Base-by-base conservation (phyloP, 2,113 vertebrate species). In the Laterallus jamaicensis region DNA sequence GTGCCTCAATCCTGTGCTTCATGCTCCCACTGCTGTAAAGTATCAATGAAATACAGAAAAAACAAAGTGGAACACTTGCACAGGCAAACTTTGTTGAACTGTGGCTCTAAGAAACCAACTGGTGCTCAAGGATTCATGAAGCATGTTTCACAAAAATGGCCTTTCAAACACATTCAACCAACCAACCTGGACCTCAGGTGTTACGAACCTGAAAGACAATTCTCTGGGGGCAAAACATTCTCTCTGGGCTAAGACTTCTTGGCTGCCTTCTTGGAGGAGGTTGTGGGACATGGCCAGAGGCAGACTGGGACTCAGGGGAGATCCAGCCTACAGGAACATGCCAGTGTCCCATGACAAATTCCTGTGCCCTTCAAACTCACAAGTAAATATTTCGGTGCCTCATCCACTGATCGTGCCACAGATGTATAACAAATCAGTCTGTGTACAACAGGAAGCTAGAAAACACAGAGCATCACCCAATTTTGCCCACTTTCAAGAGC, bases 261-360 rank as follows among this genome's bases (percentile, higher is more conserved):
- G 26, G 26, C 11, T 11, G 11, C 26, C n/a, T 68, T 59, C 63
- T 82, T 31, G 52, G 39, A 71, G 39, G 58, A 60, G n/a, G 58
- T n/a, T 42, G 63, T 9, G 29, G 56, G 69, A 18, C 17, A 19
- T 0, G 5, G 32, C 32, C 56, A 31, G 37, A 62, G 26, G 39
- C n/a, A 44, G 26, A 24, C 12, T 25, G 26, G 4, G 32, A 12
- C 54, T 42, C 52, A 24, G 10, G 17, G 35, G 49, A 75, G 24
- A 32, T 71, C 40, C 91, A 68, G 62, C 70, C 85, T 54, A 49
- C 1, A 3, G 59, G 77, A 64, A 64, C 25, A 18, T 0, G 0
- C 14, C 0, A 0, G 6, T 14, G 66, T 83, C 44, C 82, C 82
- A 77, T 11, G 1, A 56, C 0, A 0, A 86, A 89, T 28, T 93